These are phyloP conservation scores for Tychaedon coryphoeus DNA, from an alignment of 2,113 vertebrate genomes.

Conservation along the genomic window DNA sequence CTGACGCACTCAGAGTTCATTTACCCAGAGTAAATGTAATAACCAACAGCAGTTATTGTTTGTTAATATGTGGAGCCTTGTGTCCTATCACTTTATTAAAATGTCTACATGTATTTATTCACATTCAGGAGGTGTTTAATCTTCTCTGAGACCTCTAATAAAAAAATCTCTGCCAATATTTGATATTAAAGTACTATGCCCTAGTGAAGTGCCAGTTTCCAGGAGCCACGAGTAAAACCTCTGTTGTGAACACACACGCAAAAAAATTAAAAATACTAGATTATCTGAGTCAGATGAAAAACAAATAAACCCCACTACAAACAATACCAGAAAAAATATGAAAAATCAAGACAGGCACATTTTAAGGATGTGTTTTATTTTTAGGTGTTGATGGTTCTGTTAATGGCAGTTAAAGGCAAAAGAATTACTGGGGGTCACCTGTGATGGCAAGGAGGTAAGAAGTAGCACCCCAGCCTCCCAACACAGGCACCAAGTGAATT, in stretches of 20 bases:
- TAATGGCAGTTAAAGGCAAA: neutral
- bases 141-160: neutral
- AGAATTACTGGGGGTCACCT: neutral
- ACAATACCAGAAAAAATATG: neutral
- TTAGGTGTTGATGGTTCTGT: neutral
- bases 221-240: neutral
- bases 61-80: neutral
- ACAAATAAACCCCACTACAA: neutral
- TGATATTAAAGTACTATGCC: neutral
- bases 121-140: neutral
- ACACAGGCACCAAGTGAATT: accelerated
- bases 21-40: neutral
- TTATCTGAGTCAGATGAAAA: neutral
- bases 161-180: neutral
- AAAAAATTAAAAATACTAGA: neutral
- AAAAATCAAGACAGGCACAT: neutral
- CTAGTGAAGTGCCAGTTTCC: neutral
- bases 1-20: neutral
- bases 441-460: neutral
- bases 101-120: neutral
- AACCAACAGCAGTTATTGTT: neutral
- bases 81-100: neutral
- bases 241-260: neutral
- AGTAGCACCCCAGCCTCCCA: neutral
- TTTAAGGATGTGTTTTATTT: neutral